Base-by-base conservation (phyloP, 2,113 vertebrate species). In the Eulemur rufifrons region DNA sequence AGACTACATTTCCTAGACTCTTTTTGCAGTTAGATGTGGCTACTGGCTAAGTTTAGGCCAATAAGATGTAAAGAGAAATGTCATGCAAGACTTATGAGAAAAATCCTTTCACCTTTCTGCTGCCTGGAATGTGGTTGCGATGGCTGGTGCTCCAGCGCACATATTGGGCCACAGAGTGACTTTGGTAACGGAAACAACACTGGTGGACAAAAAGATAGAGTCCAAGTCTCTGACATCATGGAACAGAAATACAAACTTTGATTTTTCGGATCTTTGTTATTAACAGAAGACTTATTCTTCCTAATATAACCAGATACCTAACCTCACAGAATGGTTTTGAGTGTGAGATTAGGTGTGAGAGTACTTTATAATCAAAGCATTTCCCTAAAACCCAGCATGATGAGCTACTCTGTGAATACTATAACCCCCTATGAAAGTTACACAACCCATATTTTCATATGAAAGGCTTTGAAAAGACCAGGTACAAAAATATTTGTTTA, bases 251-350 rank as follows among this genome's bases (percentile, higher is more conserved):
- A 61, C 3, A 78, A 71, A 69, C 25, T 80, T 54, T 54, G 34
- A 32, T 23, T 34, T 85, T 76, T 78, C n/a, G n/a, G 63, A 20
- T 54, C 74, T 80, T 59, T 77, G 18, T 68, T 37, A 85, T 39
- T 86, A 71, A 95, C 27, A 92, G 52, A 94, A 86, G 29, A 77
- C 52, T 66, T 81, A 61, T n/a, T 45, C 66, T 86, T 86, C 85
- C 23, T 95, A 86, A 80, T 23, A 45, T 18, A 80, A 50, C 27
- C 10, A 6, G 13, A 61, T 61, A 54, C 6, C 17, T 37, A 63
- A 71, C 27, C 4, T 8, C 61, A 20, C 20, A 37, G 25, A 64
- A 17, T 66, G 39, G 37, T 37, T 29, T 5, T n/a, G 77, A 66
- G 59, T 47, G 20, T 39, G 54, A 63, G 59, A 63, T 68, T 50